Percentiles rank a stretch among this genome's conserved stretches.
Conservation (phyloP, 2,797 vertebrate genomes). For the Characodon lateralis region DNA sequence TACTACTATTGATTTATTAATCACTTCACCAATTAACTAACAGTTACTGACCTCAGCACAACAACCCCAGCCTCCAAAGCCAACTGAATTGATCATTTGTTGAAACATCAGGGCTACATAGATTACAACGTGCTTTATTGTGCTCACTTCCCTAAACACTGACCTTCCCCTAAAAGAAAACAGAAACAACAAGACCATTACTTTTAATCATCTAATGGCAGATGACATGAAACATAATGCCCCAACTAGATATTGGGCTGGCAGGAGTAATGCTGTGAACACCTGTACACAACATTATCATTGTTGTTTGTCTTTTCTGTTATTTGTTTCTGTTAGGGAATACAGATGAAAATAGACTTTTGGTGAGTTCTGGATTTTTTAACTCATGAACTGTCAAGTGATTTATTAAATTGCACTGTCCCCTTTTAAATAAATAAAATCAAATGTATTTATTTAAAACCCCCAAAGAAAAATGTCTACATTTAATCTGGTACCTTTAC, state of each 20-base stretch:
- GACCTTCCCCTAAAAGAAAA: slow-evolving; percentile 84
- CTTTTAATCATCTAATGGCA: slow-evolving; percentile 50
- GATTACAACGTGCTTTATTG: slow-evolving; percentile 84
- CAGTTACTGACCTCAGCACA: slow-evolving; percentile 98
- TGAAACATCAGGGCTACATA: slow-evolving; percentile 95
- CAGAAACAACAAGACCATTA: slow-evolving; percentile 50
- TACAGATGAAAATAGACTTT: too few relatives aligned
- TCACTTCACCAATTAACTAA: slow-evolving; percentile 97
- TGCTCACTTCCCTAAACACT: slow-evolving; percentile 78
- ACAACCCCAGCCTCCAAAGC: slow-evolving; percentile 56
- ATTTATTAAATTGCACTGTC: too few relatives aligned
- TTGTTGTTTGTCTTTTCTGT: neutral
- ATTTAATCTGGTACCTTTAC: neutral
- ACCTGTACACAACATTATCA: neutral
- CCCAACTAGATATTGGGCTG: neutral
- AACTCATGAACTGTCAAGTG: too few relatives aligned
- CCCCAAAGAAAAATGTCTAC: neutral
- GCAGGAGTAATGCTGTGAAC: neutral
- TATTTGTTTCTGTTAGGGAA: neutral
- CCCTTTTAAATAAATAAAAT: too few relatives aligned
- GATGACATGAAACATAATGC: neutral
- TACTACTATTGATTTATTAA: slow-evolving; percentile 94
- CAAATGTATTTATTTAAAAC: neutral
- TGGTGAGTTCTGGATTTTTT: too few relatives aligned
- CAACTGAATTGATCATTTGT: slow-evolving; percentile 94